Evolutionary conservation across 2,888 invertebrate species (phyloP), one percentile per base, ranked within the genome.

Genomic region (Oscheius sp.): DNA sequence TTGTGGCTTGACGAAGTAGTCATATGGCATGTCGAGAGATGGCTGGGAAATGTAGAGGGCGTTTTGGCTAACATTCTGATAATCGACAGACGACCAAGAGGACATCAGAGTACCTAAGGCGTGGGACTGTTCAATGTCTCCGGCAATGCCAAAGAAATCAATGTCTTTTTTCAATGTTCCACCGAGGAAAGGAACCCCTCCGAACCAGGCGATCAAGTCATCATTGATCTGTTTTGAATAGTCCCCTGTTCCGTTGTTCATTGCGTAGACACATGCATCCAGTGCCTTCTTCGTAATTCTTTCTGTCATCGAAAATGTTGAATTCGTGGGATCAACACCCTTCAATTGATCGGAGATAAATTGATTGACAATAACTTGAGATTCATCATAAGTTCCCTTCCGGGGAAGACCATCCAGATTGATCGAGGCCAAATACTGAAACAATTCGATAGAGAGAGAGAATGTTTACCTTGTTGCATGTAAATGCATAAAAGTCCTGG

Each of bases 1-100:
- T 59, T 78, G 74, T 26, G 80, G 79, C 51, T 75, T 73, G n/a
- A 79, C 72, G 47, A 78, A 83, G 71, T 76, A 82, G 45, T 83
- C 82, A 20, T 71, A 70, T 8, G 83, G 75, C 28, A 77, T 54
- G 24, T 50, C 8, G 28, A 82, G 74, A 33, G 28, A 62, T 17
- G 80, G 75, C 76, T 79, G 81, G 49, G 77, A 75, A 8, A 75
- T 59, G 50, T 80, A 82, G 6, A 82, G 67, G 9, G 82, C 82
- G 56, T 75, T 76, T 30, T 61, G 45, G 0, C 24, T n/a, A n/a
- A 73, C 69, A 47, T 78, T 44, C 44, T 76, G 72, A 66, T 81
- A 79, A 67, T 82, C 79, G n/a, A 77, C 76, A 8, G 80, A 72
- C 8, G 76, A 72, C 36, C 77, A 75, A 9, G 80, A 74, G 62